Evolutionary conservation across 2,113 vertebrate genomes (phyloP).

Genomic region (Nyctibius bracteatus): DNA sequence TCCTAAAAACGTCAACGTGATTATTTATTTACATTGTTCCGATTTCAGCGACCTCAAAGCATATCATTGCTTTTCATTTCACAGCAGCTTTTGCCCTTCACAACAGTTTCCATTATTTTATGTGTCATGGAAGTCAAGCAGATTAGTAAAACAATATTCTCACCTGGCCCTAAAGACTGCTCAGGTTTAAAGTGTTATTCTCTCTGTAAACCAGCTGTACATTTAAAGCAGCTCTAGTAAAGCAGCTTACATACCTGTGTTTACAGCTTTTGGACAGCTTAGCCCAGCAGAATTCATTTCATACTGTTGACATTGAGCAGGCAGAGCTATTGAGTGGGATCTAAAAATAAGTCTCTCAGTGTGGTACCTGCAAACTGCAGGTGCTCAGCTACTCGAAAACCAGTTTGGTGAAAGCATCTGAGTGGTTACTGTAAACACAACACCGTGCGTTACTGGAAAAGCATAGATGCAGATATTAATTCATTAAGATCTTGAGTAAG

Average conservation of each 20-base stretch:
- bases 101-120: background rate
- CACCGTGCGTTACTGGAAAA: background rate
- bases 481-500: background rate
- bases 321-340: background rate
- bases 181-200: background rate
- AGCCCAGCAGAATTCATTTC: slow-evolving; percentile 10
- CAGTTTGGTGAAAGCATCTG: background rate
- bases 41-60: background rate
- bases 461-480: background rate
- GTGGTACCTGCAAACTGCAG: background rate
- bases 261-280: background rate
- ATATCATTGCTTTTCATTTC: background rate
- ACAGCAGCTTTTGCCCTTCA: background rate
- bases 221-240: background rate
- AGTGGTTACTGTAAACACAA: background rate
- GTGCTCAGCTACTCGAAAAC: background rate
- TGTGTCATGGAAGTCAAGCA: background rate
- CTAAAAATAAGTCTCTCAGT: background rate
- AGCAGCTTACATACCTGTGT: background rate
- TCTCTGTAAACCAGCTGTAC: background rate
- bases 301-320: background rate
- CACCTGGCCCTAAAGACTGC: background rate
- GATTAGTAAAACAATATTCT: background rate
- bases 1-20: background rate
- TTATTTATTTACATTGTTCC: background rate